A percentile compares a stretch with the other conserved stretches of the same genome.
These are phyloP conservation scores for Drosophila pseudotalamancana DNA, from an alignment of 2,888 invertebrate species.

Conservation along the genomic window DNA sequence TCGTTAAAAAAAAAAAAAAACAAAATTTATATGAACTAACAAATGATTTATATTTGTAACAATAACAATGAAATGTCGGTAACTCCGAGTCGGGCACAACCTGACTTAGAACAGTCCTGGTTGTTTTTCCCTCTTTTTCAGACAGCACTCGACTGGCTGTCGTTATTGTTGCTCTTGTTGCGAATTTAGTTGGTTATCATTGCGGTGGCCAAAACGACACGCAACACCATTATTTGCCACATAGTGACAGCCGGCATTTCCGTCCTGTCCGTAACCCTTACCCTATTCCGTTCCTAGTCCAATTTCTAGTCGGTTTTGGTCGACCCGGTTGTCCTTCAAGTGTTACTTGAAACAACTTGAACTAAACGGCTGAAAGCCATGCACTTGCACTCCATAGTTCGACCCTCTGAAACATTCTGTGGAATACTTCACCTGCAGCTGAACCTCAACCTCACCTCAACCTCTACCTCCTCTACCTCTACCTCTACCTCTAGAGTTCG, in stretches of 20 bases:
- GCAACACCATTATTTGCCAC: slow-evolving; percentile 79
- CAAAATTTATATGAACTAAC: too few relatives aligned
- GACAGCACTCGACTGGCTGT: slow-evolving; percentile 26
- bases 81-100: too few relatives aligned
- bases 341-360: slow-evolving; percentile 72
- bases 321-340: slow-evolving; percentile 63
- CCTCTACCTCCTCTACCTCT: not conserved
- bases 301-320: slow-evolving; percentile 39
- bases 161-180: slow-evolving; percentile 50
- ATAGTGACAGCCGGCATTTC: slow-evolving; percentile 71
- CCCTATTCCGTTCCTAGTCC: slow-evolving; percentile 14
- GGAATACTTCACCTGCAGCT: slow-evolving; percentile 20
- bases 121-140: not conserved
- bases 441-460: not conserved
- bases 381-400: slow-evolving; percentile 60
- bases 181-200: slow-evolving; percentile 58
- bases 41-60: too few relatives aligned
- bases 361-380: slow-evolving; percentile 71
- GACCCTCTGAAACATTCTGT: slow-evolving; percentile 13
- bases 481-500: slow-evolving; percentile 11
- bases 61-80: too few relatives aligned
- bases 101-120: too few relatives aligned
- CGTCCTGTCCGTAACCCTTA: slow-evolving; percentile 27
- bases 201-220: slow-evolving; percentile 71
- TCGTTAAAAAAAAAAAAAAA: too few relatives aligned